These are phyloP conservation scores for Neodon shergylaensis DNA, from an alignment of 2,113 vertebrate species.

Conservation along the genomic window DNA sequence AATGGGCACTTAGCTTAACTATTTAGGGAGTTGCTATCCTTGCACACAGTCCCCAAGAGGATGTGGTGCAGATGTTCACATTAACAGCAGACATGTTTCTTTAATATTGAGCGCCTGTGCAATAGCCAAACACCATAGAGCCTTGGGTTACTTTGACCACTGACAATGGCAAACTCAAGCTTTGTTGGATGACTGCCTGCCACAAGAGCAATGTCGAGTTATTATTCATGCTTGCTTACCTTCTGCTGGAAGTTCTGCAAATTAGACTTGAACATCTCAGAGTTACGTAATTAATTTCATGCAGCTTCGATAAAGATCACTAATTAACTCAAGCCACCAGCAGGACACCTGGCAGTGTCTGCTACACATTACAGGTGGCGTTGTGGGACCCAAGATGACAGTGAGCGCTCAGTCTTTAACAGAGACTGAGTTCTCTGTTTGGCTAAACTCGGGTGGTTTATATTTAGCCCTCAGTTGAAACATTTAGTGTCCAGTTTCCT, in stretches of 20 bases:
- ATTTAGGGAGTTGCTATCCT: not conserved
- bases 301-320: not conserved
- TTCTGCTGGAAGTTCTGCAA: slow-evolving; percentile 25
- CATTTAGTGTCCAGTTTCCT: not conserved
- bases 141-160: not conserved
- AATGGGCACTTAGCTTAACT: not conserved
- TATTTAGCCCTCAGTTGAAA: not conserved
- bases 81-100: not conserved
- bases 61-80: not conserved
- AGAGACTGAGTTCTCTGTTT: slow-evolving; percentile 6
- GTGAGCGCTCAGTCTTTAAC: slow-evolving; percentile 4
- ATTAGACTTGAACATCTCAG: slow-evolving; percentile 45
- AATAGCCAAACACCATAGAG: not conserved
- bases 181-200: not conserved
- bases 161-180: not conserved
- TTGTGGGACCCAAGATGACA: not conserved
- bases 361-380: not conserved
- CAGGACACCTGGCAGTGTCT: not conserved
- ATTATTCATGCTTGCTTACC: slow-evolving; percentile 19
- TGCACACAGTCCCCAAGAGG: not conserved
- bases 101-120: not conserved
- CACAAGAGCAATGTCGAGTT: not conserved
- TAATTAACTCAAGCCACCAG: slow-evolving; percentile 45
- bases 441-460: not conserved
- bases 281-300: slow-evolving; percentile 60